phyloP scores from a whole-genome alignment of 1,140 invertebrate species.

The Ceratosolen fusciceps region DNA sequence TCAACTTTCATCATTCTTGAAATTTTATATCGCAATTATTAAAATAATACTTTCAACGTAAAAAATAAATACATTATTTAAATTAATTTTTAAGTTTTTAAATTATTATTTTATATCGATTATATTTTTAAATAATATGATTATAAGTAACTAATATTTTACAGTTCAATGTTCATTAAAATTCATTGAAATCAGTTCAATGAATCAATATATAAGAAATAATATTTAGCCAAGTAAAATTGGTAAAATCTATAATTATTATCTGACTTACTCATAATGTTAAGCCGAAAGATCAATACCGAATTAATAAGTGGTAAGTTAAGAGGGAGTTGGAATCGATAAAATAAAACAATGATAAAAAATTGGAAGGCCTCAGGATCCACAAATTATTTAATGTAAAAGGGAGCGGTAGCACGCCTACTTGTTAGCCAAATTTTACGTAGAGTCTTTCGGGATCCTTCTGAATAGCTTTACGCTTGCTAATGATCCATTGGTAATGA shows the following conservation, averaged over 20 bases:
- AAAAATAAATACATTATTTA: too few species aligned
- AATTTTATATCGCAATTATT: too few species aligned
- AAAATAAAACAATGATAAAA: constrained; percentile 30
- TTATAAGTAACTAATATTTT: too few species aligned
- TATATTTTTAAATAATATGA: too few species aligned
- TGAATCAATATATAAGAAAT: too few species aligned
- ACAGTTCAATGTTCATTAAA: too few species aligned
- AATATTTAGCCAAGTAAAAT: background rate
- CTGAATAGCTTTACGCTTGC: constrained; percentile 68
- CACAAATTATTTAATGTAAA: constrained; percentile 67
- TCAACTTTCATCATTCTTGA: too few species aligned
- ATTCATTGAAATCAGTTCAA: too few species aligned
- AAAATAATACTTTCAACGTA: too few species aligned
- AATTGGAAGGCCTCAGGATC: constrained; percentile 64
- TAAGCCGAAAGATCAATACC: background rate
- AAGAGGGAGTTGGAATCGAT: background rate
- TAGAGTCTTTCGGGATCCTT: constrained; percentile 61
- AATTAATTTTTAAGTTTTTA: too few species aligned
- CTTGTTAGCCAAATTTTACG: constrained; percentile 69
- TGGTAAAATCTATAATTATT: background rate
- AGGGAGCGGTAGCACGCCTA: constrained; percentile 63
- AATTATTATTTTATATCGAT: too few species aligned
- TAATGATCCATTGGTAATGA: constrained; percentile 69
- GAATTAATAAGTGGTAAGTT: too few species aligned
- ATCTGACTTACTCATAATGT: background rate